Conservation (phyloP, 2,797 vertebrate species). For the Cryptoblepharus egeriae region DNA sequence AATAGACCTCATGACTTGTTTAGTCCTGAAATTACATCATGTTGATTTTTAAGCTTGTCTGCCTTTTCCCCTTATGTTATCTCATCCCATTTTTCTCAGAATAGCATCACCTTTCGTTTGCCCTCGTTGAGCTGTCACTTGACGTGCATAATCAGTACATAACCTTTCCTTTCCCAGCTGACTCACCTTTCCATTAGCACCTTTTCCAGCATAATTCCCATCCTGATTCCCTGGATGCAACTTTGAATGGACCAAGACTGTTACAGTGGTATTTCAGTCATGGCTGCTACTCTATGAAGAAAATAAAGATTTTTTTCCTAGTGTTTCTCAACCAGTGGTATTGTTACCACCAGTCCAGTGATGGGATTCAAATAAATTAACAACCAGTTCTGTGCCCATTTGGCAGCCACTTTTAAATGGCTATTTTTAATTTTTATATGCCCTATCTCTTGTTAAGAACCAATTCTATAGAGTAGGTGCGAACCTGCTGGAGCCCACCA, state of each 20-base stretch:
- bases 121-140: conserved; percentile 32
- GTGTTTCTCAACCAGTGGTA: too few relatives aligned
- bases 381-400: too few relatives aligned
- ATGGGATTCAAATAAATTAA: too few relatives aligned
- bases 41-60: conserved; percentile 41
- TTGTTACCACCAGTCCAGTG: too few relatives aligned
- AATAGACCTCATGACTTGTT: conserved; percentile 21
- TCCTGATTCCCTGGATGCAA: background rate
- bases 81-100: conserved; percentile 35
- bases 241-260: background rate
- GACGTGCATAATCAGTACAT: conserved; percentile 18
- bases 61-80: conserved; percentile 34
- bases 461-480: too few relatives aligned
- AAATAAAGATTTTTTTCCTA: conserved; percentile 4
- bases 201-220: background rate
- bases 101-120: conserved; percentile 37
- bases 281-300: background rate
- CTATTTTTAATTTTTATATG: too few relatives aligned
- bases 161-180: conserved; percentile 13
- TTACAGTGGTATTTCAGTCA: conserved; percentile 14
- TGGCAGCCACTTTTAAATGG: too few relatives aligned
- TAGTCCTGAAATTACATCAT: conserved; percentile 26
- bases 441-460: too few relatives aligned
- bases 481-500: too few relatives aligned
- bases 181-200: conserved; percentile 34